Conservation (phyloP, 2,888 invertebrate species). For the Caenorhabditis auriculariae region DNA sequence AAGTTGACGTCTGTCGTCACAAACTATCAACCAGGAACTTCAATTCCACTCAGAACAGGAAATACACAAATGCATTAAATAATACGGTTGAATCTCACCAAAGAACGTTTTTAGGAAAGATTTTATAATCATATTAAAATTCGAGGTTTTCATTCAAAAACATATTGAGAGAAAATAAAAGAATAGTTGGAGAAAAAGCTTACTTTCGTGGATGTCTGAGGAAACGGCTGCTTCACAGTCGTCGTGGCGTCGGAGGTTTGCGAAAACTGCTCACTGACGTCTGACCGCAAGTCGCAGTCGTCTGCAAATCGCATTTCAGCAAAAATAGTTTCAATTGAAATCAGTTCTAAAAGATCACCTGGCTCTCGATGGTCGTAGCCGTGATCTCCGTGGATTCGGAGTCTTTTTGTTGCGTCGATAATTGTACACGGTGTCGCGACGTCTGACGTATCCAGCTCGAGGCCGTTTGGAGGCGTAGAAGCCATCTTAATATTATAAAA, state of each 20-base stretch:
- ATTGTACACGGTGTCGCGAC: neutral
- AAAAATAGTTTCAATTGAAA: too few species aligned
- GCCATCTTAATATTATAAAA: too few species aligned
- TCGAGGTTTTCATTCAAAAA: neutral
- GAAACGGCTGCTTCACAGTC: slow-evolving; percentile 28
- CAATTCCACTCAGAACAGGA: too few species aligned
- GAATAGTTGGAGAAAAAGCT: too few species aligned
- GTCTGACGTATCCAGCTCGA: neutral
- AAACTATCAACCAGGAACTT: too few species aligned
- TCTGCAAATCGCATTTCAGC: neutral
- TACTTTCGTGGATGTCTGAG: slow-evolving; percentile 28
- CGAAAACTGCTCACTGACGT: slow-evolving; percentile 21
- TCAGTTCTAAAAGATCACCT: too few species aligned
- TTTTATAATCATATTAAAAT: neutral
- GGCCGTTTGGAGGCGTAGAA: too few species aligned
- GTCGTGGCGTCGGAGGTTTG: slow-evolving; percentile 33
- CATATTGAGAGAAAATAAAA: too few species aligned
- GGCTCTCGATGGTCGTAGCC: too few species aligned
- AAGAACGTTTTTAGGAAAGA: neutral
- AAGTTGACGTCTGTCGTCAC: too few species aligned
- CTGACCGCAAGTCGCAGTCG: slow-evolving; percentile 25
- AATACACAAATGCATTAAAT: too few species aligned
- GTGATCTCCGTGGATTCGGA: neutral
- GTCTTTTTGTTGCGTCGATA: neutral
- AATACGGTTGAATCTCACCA: too few species aligned